A percentile compares a stretch with the other conserved stretches of the same genome.
phyloP scores from a whole-genome alignment of 2,113 vertebrate species.

The Pungitius pungitius region DNA sequence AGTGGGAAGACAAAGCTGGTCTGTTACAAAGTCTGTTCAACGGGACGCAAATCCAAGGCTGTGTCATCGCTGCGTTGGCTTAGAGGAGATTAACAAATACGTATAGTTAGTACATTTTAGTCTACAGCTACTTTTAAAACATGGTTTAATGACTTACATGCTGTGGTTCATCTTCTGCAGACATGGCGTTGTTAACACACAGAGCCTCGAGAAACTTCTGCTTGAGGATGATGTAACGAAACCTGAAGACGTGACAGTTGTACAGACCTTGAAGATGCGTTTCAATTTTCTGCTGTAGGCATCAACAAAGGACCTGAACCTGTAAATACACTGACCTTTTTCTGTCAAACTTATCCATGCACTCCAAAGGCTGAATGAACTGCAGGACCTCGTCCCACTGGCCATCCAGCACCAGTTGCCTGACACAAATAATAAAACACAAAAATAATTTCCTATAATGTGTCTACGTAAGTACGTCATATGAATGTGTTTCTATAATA shows the following conservation, averaged over 20 bases:
- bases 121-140: too few relatives aligned
- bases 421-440: constrained; percentile 60
- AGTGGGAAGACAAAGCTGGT: constrained; percentile 19
- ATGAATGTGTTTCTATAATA: neutral
- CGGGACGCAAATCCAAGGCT: neutral
- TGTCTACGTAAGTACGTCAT: neutral
- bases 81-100: neutral
- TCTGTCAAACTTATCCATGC: constrained; percentile 98
- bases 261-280: neutral
- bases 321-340: constrained; percentile 81
- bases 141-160: constrained; percentile 84
- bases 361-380: constrained; percentile 97
- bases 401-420: constrained; percentile 95
- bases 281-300: neutral
- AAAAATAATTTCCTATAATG: neutral
- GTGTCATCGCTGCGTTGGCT: neutral
- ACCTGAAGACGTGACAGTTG: constrained; percentile 77
- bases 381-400: constrained; percentile 99
- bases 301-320: neutral
- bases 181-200: constrained; percentile 98
- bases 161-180: constrained; percentile 93
- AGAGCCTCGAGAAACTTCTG: constrained; percentile 98
- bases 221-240: constrained; percentile 95
- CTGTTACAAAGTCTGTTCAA: constrained; percentile 3
- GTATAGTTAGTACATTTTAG: neutral